Base-by-base conservation (phyloP, 2,113 vertebrate genomes). In the Etheostoma cragini region DNA sequence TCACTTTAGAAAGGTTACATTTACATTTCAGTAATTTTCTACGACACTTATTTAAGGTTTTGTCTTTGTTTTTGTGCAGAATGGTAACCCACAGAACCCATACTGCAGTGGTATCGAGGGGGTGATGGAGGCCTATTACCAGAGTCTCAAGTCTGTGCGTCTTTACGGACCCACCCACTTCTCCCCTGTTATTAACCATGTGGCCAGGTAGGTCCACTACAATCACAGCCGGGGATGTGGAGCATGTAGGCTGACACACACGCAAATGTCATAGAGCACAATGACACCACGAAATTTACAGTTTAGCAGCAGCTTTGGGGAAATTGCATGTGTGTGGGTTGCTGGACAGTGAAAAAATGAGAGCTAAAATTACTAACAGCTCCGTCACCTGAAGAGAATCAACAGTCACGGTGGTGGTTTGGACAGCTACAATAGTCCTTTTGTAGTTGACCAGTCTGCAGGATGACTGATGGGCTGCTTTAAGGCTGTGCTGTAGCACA, bases 141-240 rank as follows among this genome's bases (percentile, higher is more conserved):
- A 96, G 93, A 99, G 97, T 80, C 95, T 99, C 72, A 98, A 97
- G 86, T 97, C 95, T 26, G 98, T 99, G 7, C 97, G 97, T 35
- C 96, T 99, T 33, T 99, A 99, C 58, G 98, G 95, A 60, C 98
- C 98, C 69, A 99, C 98, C 64, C 98, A 98, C 91, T 99, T 99
- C 94, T 98, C 98, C 71, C 98, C 98, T 62, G 97, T 99, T 60
- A 99, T 99, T 89, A 99, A 98, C 94, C 97, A 99, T 24, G 98
- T 99, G 87, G 98, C 98, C 88, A 97, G 98, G 98, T 99, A 91
- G 67, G 80, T 72, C 70, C 50, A 46, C 72, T 76, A 4, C 64
- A 82, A 80, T 78, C 84, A 84, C 52, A 47, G 45, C 13, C 17
- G 8, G 33, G 12, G 10, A 53, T 45, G 42, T 38, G 38, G 24